Percentiles rank a stretch among this genome's conserved stretches.
Conservation (phyloP, 2,888 invertebrate genomes). For the Dasysyrphus albostriatus region DNA sequence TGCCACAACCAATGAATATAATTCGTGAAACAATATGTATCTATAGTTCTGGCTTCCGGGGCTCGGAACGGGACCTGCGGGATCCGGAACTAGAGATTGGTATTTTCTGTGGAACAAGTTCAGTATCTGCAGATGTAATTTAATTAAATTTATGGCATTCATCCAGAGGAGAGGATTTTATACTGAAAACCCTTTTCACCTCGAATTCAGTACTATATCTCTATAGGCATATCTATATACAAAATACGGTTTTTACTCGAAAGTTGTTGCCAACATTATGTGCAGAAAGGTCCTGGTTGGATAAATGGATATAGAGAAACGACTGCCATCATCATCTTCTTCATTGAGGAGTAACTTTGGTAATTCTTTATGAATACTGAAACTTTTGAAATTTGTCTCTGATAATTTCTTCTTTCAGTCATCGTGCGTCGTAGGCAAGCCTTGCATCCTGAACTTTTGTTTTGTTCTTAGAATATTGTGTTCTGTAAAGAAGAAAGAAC, state of each 20-base stretch:
- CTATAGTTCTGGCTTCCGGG: constrained; percentile 43
- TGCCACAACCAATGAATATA: constrained; percentile 68
- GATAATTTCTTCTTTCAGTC: constrained; percentile 54
- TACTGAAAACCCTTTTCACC: constrained; percentile 67
- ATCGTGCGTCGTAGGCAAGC: too few species aligned
- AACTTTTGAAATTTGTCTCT: constrained; percentile 76
- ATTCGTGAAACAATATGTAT: constrained; percentile 73
- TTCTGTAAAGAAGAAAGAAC: constrained; percentile 15
- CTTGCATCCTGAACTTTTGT: constrained; percentile 54
- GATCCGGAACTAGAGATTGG: background rate
- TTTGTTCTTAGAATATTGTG: constrained; percentile 55
- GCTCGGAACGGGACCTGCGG: background rate
- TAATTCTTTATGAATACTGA: constrained; percentile 77
- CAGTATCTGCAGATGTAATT: constrained; percentile 79
- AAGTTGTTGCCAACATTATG: constrained; percentile 75
- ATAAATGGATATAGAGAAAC: constrained; percentile 21
- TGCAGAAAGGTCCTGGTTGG: constrained; percentile 51
- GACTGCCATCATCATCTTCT: constrained; percentile 11
- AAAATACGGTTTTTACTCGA: constrained; percentile 21
- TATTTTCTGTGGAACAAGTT: constrained; percentile 56
- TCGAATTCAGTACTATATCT: constrained; percentile 8
- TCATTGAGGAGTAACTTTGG: constrained; percentile 75
- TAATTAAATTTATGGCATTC: constrained; percentile 79
- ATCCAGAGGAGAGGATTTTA: constrained; percentile 60
- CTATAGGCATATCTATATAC: too few species aligned